Evolutionary conservation across 2,797 vertebrate species (phyloP), one percentile per base, ranked within the genome.

Genomic region (Pteronotus mesoamericanus): DNA sequence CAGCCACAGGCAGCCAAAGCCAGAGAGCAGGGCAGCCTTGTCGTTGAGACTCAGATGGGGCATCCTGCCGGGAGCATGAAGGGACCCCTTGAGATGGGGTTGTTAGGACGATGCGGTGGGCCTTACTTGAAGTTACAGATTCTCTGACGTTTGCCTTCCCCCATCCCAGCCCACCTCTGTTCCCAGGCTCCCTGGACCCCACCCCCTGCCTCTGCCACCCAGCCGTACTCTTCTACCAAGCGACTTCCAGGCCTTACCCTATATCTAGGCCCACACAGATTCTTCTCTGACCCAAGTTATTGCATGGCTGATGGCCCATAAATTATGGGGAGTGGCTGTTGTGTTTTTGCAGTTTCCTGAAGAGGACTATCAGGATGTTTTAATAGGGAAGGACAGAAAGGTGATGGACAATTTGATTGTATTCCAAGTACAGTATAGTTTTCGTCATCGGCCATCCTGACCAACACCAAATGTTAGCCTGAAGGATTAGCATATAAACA

Each of bases 311-410:
- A 24, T 78, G 48, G 1, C 11, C 46, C 14, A 14, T 89, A 83
- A 96, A 91, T 96, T 29, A 74, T 79, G 39, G 32, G 39, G 22
- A 69, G 26, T 80, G 94, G 94, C 24, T 42, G 9, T 57, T 88
- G n/a, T 1, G n/a, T 97, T 96, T 92, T 34, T 93, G 42, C 21
- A 84, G 64, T 72, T 97, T 48, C 71, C 85, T 87, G 59, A 88
- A 94, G 96, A 84, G 3, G n/a, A 53, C 46, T 55, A 10, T 48
- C 64, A 51, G 29, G 10, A 48, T 68, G 2, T 9, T 95, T 86
- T 59, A 89, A 68, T 75, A 82, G 94, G 75, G 55, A 86, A 24
- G 34, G 79, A 69, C 11, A 84, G 9, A 32, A 46, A 90, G 15
- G 26, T 69, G 39, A 37, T 68, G 26, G 88, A 86, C 55, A 94